Evolutionary conservation across 2,888 invertebrate genomes (phyloP).

Genomic region (Lepidochrysops patricia): DNA sequence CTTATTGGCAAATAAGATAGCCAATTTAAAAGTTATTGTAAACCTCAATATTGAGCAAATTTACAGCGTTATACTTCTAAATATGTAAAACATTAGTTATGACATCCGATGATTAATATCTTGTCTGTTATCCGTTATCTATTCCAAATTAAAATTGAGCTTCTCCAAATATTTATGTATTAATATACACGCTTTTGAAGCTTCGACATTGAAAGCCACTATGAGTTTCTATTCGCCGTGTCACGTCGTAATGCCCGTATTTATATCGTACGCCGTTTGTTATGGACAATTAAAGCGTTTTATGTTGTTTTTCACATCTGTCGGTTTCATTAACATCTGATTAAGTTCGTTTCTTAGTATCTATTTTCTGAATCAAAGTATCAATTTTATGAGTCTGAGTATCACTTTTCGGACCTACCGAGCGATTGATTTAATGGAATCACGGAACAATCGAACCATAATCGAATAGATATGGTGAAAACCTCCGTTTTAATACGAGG

Average conservation of each 20-base stretch:
- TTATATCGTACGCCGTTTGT: conserved; percentile 17
- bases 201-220: conserved; percentile 20
- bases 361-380: no score
- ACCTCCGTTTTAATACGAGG: background rate
- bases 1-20: no score
- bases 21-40: no score
- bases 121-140: background rate
- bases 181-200: conserved; percentile 16
- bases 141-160: conserved; percentile 13
- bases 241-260: conserved; percentile 14
- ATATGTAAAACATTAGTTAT: background rate
- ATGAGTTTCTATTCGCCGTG: conserved; percentile 7
- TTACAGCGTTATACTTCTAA: background rate
- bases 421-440: background rate
- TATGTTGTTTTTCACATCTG: conserved; percentile 17
- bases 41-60: background rate
- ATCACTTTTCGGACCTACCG: no score
- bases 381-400: no score
- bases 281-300: conserved; percentile 20
- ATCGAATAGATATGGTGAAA: background rate
- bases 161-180: conserved; percentile 18
- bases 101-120: background rate
- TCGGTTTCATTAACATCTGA: conserved; percentile 4
- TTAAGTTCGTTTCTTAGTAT: conserved; percentile 4
- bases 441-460: no score